Base-by-base conservation (phyloP, 1,140 invertebrate genomes). In the Saccostrea echinata region DNA sequence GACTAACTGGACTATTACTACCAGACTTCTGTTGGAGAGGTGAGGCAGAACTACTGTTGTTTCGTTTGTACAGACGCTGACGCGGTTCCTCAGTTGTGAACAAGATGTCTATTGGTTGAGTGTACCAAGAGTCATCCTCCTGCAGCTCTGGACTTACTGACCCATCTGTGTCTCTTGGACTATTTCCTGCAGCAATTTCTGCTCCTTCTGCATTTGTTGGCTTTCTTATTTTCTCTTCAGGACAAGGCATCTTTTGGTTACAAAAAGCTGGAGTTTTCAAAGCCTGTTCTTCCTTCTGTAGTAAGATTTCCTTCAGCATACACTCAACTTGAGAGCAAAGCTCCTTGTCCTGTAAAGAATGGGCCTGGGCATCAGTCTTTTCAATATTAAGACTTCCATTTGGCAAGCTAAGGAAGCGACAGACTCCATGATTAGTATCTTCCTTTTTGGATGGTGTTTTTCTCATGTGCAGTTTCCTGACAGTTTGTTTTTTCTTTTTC, bases 81-180 rank as follows among this genome's bases (percentile, higher is more conserved):
- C 90, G 87, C 3, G 84, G 35, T 55, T 88, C 89, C 30, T 86
- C 84, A 85, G 85, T 84, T 35, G 84, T 86, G 84, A 91, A 90
- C 30, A 92, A 88, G 12, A 86, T 88, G 83, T 91, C 90, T 64
- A 93, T 88, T 21, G 91, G 92, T 35, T 92, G 88, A 35, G 91
- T 91, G 84, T 93, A 93, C 92, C 92, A 93, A 55, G 88, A 89
- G 57, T 91, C 89, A 87, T 93, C 89, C 85, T 93, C 92, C 52
- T 91, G 89, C 3, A 93, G 87, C 53, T 92, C 92, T 27, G 91
- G 91, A 86, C 90, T 92, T 16, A 92, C 84, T 3, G 61, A 88
- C 27, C 80, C 86, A 52, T 90, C 86, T 82, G 64, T 86, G 12
- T 76, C 68, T 82, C 18, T 55, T 64, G 61, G 43, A 57, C n/a